Evolutionary conservation across 2,888 invertebrate species (phyloP), one percentile per base, ranked within the genome.

Genomic region (Campoletis raptor): DNA sequence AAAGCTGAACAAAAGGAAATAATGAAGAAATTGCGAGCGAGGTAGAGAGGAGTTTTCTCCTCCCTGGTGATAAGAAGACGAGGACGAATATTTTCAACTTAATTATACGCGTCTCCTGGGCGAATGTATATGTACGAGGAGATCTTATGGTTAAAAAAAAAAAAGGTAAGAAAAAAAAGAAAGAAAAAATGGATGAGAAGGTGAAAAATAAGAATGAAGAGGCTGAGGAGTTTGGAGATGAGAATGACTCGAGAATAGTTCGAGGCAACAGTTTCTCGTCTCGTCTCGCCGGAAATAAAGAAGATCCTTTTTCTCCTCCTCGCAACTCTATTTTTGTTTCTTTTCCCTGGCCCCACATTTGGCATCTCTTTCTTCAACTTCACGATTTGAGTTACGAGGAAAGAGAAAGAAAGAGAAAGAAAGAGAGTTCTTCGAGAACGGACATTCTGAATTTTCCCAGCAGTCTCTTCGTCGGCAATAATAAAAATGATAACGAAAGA

Each of bases 11-110:
- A 83, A 83, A 74, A 81, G 81, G 78, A 61, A 74, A 52, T 67
- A 52, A 79, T 30, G 74, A 81, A 73, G 84, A 81, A 89, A 88
- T 67, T 74, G 30, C 69, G 24, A 15, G 40, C 9, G 40, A 21
- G 45, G 12, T 15, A 37, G 66, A 3, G 30, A 61, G 30, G 24
- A 40, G 52, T 52, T 66, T 3, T 45, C 72, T 82, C 87, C 77
- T 69, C 76, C 57, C 45, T 54, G 30, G 52, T 76, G 90, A 91
- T 91, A 91, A 91, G 61, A 61, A 61, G 90, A 89, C 88, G 89
- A 87, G 83, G 84, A 87, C 87, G 89, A 92, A 93, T 93, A 92
- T 92, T 92, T 92, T 91, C 90, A 91, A 92, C 92, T 92, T 93
- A 93, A 93, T 93, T 93, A 92, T 89, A 85, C 69, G 57, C 74